phyloP scores from a whole-genome alignment of 2,888 invertebrate genomes.

The Dryobota labecula region DNA sequence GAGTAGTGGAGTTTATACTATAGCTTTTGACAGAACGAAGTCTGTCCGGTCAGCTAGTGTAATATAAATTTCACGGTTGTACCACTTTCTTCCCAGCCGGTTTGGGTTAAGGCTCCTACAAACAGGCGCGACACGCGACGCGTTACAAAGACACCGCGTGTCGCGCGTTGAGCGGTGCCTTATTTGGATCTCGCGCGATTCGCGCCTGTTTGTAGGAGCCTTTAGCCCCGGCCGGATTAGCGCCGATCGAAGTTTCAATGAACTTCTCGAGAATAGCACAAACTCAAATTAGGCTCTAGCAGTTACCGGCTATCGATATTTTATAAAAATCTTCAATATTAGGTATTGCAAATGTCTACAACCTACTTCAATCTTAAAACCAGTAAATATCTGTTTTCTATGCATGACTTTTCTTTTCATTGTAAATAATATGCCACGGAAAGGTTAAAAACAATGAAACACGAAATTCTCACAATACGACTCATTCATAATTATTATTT shows the following conservation, averaged over 20 bases:
- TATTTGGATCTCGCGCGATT: too few relatives aligned
- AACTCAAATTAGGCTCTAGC: constrained; percentile 47
- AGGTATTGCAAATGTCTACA: background rate
- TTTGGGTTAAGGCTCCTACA: too few relatives aligned
- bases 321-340: constrained; percentile 12
- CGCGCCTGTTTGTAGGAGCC: too few relatives aligned
- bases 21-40: too few relatives aligned
- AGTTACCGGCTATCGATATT: constrained; percentile 26
- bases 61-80: constrained; percentile 32
- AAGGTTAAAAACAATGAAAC: constrained; percentile 26
- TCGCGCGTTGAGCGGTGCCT: too few relatives aligned
- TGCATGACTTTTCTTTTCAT: constrained; percentile 10
- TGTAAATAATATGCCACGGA: constrained; percentile 12
- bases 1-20: too few relatives aligned
- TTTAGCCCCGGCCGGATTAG: constrained; percentile 49
- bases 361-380: background rate
- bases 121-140: too few relatives aligned
- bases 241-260: constrained; percentile 56
- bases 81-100: constrained; percentile 31
- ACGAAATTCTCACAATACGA: constrained; percentile 27
- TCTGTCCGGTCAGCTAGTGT: too few relatives aligned
- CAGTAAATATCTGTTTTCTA: constrained; percentile 11
- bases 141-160: too few relatives aligned
- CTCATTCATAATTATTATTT: constrained; percentile 43
- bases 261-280: constrained; percentile 46